Evolutionary conservation across 2,888 invertebrate genomes (phyloP).

Genomic region (Drosophila quasianomalipes): DNA sequence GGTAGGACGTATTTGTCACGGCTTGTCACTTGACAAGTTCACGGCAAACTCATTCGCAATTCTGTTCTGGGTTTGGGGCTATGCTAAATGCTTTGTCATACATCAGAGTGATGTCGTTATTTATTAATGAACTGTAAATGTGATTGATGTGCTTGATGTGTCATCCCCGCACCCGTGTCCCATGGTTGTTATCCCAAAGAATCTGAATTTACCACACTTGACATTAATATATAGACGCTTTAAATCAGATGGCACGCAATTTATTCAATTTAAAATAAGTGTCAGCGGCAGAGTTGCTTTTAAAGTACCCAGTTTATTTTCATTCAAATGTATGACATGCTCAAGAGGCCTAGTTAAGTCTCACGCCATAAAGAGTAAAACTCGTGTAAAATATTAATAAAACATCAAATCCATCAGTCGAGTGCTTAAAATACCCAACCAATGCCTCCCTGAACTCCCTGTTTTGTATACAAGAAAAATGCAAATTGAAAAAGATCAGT

Average conservation of each 20-base stretch:
- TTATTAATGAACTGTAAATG: conserved; percentile 77
- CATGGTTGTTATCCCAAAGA: conserved; percentile 3
- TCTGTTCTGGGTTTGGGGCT: conserved; percentile 6
- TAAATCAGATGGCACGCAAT: conserved; percentile 65
- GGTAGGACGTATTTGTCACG: conserved; percentile 6
- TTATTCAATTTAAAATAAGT: conserved; percentile 49
- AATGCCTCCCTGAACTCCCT: neutral
- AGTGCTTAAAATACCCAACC: neutral
- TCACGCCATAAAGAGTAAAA: neutral
- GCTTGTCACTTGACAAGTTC: conserved; percentile 45
- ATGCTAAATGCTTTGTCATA: conserved; percentile 74
- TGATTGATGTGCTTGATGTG: conserved; percentile 69
- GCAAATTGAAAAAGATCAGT: conserved; percentile 32
- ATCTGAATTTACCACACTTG: conserved; percentile 50
- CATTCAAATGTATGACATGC: conserved; percentile 3
- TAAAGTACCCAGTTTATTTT: neutral
- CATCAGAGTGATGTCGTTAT: conserved; percentile 69
- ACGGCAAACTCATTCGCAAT: conserved; percentile 9
- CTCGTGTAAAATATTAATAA: neutral
- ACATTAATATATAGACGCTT: conserved; percentile 59
- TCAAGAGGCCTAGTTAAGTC: neutral
- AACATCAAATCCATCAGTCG: neutral
- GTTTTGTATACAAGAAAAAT: conserved; percentile 21
- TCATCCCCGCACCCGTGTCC: neutral
- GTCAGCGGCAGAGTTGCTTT: neutral